Base-by-base conservation (phyloP, 1,140 invertebrate genomes). In the Cherax destructor region DNA sequence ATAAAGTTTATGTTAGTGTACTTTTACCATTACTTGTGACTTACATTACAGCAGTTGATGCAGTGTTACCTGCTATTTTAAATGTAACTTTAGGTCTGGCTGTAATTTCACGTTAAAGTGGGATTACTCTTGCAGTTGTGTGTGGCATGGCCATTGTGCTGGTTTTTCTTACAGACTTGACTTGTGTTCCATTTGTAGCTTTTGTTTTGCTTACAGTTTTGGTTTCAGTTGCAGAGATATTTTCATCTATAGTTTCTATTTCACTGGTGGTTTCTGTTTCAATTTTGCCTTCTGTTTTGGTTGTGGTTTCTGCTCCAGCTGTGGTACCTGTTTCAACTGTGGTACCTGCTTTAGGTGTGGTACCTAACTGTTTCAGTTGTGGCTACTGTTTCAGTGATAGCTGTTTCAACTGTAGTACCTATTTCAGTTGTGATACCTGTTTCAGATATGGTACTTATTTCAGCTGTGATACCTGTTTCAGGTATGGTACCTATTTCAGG, bases 401-500 rank as follows among this genome's bases (percentile, higher is more conserved):
- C 18, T 24, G 4, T 61, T n/a, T 83, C 21, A 79, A 11, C 61
- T 59, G 9, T 65, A 6, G 13, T 41, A 61, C 4, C 30, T 86
- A 18, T 30, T n/a, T 52, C 50, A 52, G 18, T n/a, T 69, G 41
- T 65, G 13, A 18, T 69, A 24, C 69, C 72, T 24, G 59, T 81
- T n/a, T 52, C 59, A n/a, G 61, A 13, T 61, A 47, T n/a, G 47
- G 47, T 88, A 52, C 4, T 21, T 24, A 6, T 81, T 24, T 72
- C 86, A 81, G 59, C 13, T 61, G 69, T 79, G 6, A 30, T 18
- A 11, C 16, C 18, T 49, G 16, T 65, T 16, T 69, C 59, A 24
- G 76, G 10, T 56, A 41, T 41, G 30, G 78, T 69, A 47, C 41
- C 85, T 86, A 50, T 86, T 61, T 47, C 52, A 24, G 69, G 13